Percentiles rank a stretch among this genome's conserved stretches.
phyloP scores from a whole-genome alignment of 2,888 invertebrate species.

The Fragum fragum region DNA sequence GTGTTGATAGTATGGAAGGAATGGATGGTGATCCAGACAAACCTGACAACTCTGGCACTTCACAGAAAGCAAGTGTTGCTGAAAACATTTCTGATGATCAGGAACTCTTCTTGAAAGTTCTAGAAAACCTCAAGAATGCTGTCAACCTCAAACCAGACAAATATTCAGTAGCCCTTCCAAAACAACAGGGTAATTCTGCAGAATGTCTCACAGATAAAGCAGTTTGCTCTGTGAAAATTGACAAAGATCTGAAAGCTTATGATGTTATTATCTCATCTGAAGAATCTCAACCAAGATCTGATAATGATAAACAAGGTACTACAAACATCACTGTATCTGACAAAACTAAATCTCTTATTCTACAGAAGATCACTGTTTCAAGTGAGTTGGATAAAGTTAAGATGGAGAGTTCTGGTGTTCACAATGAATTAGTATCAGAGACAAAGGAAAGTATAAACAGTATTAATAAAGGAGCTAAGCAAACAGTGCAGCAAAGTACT shows the following conservation, averaged over 20 bases:
- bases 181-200: conserved; percentile 6
- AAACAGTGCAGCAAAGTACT: not conserved
- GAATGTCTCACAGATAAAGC: not conserved
- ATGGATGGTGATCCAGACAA: conserved; percentile 3
- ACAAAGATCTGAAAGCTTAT: conserved; percentile 11
- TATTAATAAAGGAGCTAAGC: not conserved
- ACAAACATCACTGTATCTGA: conserved; percentile 58
- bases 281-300: conserved; percentile 28
- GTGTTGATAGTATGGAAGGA: not conserved
- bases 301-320: conserved; percentile 42
- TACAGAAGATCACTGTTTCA: conserved; percentile 48
- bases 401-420: not conserved
- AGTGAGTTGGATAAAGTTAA: conserved; percentile 17
- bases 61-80: not conserved
- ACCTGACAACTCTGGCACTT: not conserved
- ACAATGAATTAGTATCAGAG: too few species aligned
- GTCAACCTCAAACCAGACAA: conserved; percentile 53
- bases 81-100: conserved; percentile 59
- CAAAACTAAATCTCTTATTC: conserved; percentile 60
- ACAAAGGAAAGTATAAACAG: not conserved
- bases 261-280: conserved; percentile 21
- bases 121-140: conserved; percentile 65
- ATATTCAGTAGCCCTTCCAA: conserved; percentile 33
- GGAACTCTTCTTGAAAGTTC: conserved; percentile 60
- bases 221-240: not conserved